Conservation (phyloP, 2,113 vertebrate species). For the Dunckerocampus dactyliophorus region DNA sequence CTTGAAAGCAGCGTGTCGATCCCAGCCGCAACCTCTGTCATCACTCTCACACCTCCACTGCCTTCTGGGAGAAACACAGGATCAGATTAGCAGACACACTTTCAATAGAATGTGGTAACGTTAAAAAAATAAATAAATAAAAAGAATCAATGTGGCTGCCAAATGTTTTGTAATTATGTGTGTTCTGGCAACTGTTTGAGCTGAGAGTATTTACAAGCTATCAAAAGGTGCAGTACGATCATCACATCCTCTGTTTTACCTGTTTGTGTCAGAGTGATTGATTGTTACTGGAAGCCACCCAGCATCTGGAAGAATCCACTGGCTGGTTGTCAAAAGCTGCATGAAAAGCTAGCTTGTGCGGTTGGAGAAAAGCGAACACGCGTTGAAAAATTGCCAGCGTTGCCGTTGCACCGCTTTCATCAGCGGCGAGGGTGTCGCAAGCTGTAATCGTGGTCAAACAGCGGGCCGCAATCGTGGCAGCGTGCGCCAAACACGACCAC, state of each 20-base stretch:
- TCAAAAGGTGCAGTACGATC: constrained; percentile 42
- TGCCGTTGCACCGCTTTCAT: constrained; percentile 31
- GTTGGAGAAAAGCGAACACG: constrained; percentile 12
- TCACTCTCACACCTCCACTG: constrained; percentile 13
- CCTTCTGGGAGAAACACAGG: constrained; percentile 25
- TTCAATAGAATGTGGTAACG: constrained; percentile 3
- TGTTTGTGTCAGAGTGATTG: constrained; percentile 48
- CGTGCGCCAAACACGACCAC: constrained; percentile 49
- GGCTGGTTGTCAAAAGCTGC: constrained; percentile 43
- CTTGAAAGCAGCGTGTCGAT: constrained; percentile 26
- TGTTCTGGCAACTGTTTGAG: constrained; percentile 22
- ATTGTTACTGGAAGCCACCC: constrained; percentile 47
- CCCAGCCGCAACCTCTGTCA: constrained; percentile 27
- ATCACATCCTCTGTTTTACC: constrained; percentile 40
- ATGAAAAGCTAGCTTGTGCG: constrained; percentile 25
- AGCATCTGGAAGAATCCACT: constrained; percentile 39
- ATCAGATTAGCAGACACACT: not conserved
- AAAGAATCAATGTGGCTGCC: constrained; percentile 8
- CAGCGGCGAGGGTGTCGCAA: constrained; percentile 49
- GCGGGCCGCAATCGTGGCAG: not conserved
- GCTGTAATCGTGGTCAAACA: constrained; percentile 31
- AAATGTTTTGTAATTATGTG: constrained; percentile 14
- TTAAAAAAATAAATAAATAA: constrained; percentile 12
- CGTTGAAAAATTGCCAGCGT: constrained; percentile 14
- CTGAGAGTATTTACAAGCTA: constrained; percentile 29